A percentile compares a stretch with the other conserved stretches of the same genome.
Evolutionary conservation across 92 coral and sea anemone genomes (phyloP).

Genomic region (Zoanthus sociatus): DNA sequence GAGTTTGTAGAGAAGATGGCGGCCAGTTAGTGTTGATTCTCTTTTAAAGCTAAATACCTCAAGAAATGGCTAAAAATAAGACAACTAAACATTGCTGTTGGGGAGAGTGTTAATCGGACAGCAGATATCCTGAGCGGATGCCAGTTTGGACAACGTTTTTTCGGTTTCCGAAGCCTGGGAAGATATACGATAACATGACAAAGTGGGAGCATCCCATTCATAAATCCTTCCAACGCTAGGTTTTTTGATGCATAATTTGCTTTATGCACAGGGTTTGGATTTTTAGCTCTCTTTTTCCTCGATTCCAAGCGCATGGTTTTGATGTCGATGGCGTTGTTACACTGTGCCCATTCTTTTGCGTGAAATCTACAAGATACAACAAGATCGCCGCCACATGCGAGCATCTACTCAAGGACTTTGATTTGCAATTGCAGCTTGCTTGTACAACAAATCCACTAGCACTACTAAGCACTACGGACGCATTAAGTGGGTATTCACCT

Average conservation of each 20-base stretch:
- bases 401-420: not conserved
- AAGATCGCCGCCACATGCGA: not conserved
- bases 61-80: too few species aligned
- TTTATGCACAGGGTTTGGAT: constrained; percentile 15
- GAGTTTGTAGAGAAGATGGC: too few species aligned
- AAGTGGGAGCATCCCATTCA: constrained; percentile 45
- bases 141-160: too few species aligned
- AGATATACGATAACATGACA: not conserved
- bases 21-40: too few species aligned
- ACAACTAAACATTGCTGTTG: too few species aligned
- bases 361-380: not conserved
- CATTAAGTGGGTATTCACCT: constrained; percentile 51
- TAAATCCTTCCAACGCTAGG: constrained; percentile 9
- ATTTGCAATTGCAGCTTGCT: constrained; percentile 55
- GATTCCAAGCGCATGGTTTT: constrained; percentile 32
- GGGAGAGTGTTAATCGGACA: too few species aligned
- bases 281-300: constrained; percentile 50
- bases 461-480: constrained; percentile 36
- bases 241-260: constrained; percentile 35
- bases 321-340: constrained; percentile 40
- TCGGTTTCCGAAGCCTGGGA: too few species aligned
- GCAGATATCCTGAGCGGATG: too few species aligned
- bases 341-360: constrained; percentile 2
- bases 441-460: constrained; percentile 55
- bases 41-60: too few species aligned